Base-by-base conservation (phyloP, 2,888 invertebrate genomes). In the Schrankia costaestrigalis region DNA sequence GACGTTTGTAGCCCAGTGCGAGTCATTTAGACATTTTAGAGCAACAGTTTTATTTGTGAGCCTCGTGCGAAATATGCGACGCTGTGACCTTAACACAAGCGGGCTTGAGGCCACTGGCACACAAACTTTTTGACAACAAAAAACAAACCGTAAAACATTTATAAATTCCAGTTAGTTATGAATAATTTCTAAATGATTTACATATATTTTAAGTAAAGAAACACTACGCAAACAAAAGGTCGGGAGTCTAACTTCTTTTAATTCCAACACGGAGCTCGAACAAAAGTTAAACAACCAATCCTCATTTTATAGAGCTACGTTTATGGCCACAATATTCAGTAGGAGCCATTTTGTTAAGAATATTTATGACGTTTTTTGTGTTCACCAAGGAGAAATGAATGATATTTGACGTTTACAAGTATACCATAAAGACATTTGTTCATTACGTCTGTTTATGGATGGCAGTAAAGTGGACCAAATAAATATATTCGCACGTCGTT, bases 351-450 rank as follows among this genome's bases (percentile, higher is more conserved):
- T 78, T 81, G 84, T 85, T 84, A 78, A 73, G 67, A 74, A 80
- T 80, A 85, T 85, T 85, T 85, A 85, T 81, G 83, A 71, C 71
- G 58, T 78, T 81, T 82, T 83, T 84, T 82, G 78, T 81, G 60
- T 41, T 61, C 46, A 48, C 62, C 60, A 58, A 58, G 56, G 65
- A 72, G 77, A 78, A 79, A 79, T 78, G 75, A 80, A 71, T 75
- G 77, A 82, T 78, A 81, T 81, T 79, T 71, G 82, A 80, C 79
- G 74, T 81, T 81, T 80, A 83, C 82, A 82, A 79, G 80, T 77
- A 67, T 71, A 69, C 76, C 78, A 79, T 84, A 84, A 83, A 84
- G 77, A 75, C 72, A 74, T 82, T 81, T 78, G 80, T 83, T 80
- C 76, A 78, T 82, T 80, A 76, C 76, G 69, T 68, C 58, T 56